These are phyloP conservation scores for Artibeus jamaicensis DNA, from an alignment of 2,797 vertebrate genomes.

Conservation along the genomic window DNA sequence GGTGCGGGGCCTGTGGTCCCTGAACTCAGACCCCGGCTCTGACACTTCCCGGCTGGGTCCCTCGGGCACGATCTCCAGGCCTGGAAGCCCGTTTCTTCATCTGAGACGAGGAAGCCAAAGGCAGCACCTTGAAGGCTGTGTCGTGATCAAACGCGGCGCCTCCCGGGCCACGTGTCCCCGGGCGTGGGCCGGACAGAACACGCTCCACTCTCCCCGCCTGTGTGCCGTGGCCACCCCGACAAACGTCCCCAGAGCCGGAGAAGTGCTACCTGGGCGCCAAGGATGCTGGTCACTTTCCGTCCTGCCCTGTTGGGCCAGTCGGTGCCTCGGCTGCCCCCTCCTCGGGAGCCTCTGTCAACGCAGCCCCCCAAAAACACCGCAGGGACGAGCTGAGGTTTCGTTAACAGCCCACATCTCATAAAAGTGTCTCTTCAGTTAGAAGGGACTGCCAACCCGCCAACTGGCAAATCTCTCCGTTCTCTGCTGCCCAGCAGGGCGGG, in stretches of 20 bases:
- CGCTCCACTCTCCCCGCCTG: rapidly evolving
- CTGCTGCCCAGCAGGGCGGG: background rate
- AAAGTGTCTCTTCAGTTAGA: background rate
- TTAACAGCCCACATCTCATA: background rate
- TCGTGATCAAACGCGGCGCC: rapidly evolving
- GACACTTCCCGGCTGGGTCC: rapidly evolving
- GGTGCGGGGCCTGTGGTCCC: background rate
- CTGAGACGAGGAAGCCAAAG: rapidly evolving
- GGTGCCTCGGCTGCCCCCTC: rapidly evolving
- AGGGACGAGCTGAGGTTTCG: background rate
- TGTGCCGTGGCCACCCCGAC: rapidly evolving
- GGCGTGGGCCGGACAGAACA: rapidly evolving
- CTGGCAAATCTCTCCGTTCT: rapidly evolving
- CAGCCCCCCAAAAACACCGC: background rate
- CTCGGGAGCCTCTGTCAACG: background rate
- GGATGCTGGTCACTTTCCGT: rapidly evolving
- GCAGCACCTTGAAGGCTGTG: background rate
- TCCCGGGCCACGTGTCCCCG: rapidly evolving
- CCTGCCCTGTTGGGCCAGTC: rapidly evolving
- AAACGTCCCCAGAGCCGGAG: rapidly evolving
- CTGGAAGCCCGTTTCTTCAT: background rate
- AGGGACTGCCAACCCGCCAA: background rate
- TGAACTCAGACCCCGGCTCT: rapidly evolving
- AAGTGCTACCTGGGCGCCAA: rapidly evolving
- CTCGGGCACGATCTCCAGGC: rapidly evolving